These are phyloP conservation scores for Glaucomys volans DNA, from an alignment of 2,113 vertebrate genomes.

Conservation along the genomic window DNA sequence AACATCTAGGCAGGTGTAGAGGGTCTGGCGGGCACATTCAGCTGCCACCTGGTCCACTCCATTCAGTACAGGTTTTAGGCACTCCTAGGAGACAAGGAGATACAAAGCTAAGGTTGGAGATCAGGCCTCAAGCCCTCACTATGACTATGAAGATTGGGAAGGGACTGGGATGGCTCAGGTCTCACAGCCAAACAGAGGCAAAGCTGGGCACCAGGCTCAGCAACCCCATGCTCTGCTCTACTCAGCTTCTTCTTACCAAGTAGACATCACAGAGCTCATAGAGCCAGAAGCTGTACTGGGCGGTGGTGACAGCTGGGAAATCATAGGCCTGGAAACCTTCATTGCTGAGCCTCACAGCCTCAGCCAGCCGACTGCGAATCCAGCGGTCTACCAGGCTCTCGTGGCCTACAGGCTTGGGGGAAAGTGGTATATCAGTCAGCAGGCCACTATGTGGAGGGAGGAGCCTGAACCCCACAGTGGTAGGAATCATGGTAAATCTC, in stretches of 20 bases:
- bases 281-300: slow-evolving; percentile 96
- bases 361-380: slow-evolving; percentile 92
- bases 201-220: background rate
- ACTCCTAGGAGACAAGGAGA: slow-evolving; percentile 86
- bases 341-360: slow-evolving; percentile 89
- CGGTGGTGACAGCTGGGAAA: slow-evolving; percentile 91
- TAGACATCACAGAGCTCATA: slow-evolving; percentile 96
- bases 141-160: background rate
- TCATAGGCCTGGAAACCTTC: slow-evolving; percentile 91
- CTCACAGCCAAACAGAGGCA: background rate
- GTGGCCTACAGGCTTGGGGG: slow-evolving; percentile 85
- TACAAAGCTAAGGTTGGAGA: background rate
- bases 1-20: slow-evolving; percentile 93
- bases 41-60: slow-evolving; percentile 80
- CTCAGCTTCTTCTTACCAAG: slow-evolving; percentile 85
- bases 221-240: accelerated
- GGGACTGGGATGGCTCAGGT: background rate
- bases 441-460: too few relatives aligned
- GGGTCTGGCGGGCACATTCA: slow-evolving; percentile 89
- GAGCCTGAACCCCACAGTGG: background rate
- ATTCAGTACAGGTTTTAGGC: slow-evolving; percentile 92
- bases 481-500: background rate
- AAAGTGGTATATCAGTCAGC: background rate
- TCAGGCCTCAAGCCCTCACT: background rate
- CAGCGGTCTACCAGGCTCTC: slow-evolving; percentile 92